These are phyloP conservation scores for Samia ricini DNA, from an alignment of 1,140 invertebrate species.

Conservation along the genomic window DNA sequence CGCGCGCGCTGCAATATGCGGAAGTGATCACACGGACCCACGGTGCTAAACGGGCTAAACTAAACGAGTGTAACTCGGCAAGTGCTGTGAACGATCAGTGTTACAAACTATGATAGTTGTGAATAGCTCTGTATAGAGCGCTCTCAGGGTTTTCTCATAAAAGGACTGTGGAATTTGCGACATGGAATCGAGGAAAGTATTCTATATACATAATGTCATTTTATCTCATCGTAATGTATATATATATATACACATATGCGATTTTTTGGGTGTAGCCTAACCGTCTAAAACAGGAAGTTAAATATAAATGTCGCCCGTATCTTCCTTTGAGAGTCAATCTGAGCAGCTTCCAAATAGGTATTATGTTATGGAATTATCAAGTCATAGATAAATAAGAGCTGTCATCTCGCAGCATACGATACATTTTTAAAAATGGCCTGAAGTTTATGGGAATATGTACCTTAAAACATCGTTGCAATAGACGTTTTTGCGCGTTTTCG, in stretches of 20 bases:
- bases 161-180: conserved; percentile 66
- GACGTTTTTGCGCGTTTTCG: conserved; percentile 57
- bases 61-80: conserved; percentile 52
- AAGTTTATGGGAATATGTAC: conserved; percentile 50
- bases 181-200: conserved; percentile 76
- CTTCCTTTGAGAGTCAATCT: conserved; percentile 48
- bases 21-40: conserved; percentile 62
- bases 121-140: conserved; percentile 48
- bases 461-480: conserved; percentile 56
- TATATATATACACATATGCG: too few species aligned
- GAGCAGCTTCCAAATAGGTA: conserved; percentile 35
- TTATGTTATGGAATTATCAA: conserved; percentile 42
- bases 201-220: conserved; percentile 29
- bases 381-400: conserved; percentile 69
- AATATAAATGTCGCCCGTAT: conserved; percentile 23
- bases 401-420: conserved; percentile 59
- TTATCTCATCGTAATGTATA: neutral
- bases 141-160: conserved; percentile 59
- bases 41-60: conserved; percentile 34
- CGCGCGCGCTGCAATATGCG: conserved; percentile 68
- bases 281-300: conserved; percentile 25
- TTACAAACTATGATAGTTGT: conserved; percentile 72
- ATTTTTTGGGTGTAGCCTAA: neutral
- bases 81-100: conserved; percentile 70
- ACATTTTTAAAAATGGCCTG: conserved; percentile 48